Evolutionary conservation across 1,140 invertebrate species (phyloP).

Genomic region (Platorchestia sp.): DNA sequence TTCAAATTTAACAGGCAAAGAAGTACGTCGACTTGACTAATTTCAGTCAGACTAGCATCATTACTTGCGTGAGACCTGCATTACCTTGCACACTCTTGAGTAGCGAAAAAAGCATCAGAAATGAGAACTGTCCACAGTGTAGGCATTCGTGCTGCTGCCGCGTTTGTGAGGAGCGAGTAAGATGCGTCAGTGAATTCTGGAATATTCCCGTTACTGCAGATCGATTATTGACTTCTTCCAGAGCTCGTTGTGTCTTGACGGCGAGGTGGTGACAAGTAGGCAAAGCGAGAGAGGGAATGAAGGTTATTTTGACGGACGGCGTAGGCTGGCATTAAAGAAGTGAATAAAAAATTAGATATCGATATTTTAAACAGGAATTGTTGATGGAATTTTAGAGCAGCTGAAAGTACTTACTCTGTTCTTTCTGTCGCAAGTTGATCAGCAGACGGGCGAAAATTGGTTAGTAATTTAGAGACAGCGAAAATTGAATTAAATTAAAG

Average conservation of each 20-base stretch:
- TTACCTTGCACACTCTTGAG: background rate
- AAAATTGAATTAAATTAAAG: background rate
- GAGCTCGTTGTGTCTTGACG: background rate
- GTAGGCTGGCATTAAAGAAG: background rate
- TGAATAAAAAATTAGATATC: background rate
- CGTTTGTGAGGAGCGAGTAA: background rate
- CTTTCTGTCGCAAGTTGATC: background rate
- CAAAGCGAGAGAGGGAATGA: background rate
- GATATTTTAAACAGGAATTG: background rate
- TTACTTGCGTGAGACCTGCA: background rate
- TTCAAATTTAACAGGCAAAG: background rate
- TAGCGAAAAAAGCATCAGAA: background rate
- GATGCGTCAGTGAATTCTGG: background rate
- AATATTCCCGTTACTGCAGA: background rate
- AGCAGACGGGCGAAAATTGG: background rate
- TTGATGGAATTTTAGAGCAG: background rate
- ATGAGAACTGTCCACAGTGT: background rate
- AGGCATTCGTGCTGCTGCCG: background rate
- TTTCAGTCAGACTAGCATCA: background rate
- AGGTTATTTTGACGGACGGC: background rate
- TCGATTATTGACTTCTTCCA: background rate
- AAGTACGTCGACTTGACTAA: background rate
- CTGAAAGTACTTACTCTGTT: background rate
- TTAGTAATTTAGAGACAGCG: background rate
- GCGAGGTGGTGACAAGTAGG: background rate